A percentile compares a stretch with the other conserved stretches of the same genome.
phyloP scores from a whole-genome alignment of 2,113 vertebrate genomes.

The Mungos mungo region DNA sequence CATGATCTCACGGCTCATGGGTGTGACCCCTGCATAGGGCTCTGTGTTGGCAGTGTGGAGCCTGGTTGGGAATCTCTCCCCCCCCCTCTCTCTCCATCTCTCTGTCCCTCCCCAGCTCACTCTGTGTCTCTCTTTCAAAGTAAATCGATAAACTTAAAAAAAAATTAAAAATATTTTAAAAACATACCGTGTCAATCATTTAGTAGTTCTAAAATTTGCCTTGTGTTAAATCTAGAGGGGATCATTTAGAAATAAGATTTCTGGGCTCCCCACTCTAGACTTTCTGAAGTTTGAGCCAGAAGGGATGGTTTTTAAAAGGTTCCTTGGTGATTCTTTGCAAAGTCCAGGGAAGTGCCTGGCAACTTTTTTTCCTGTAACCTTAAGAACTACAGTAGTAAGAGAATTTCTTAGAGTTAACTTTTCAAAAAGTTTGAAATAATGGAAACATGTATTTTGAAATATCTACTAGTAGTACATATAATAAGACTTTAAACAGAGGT shows the following conservation, averaged over 20 bases:
- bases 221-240: background rate
- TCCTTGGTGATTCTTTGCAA: background rate
- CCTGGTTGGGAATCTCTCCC: too few species aligned
- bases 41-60: too few species aligned
- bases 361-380: background rate
- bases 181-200: background rate
- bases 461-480: background rate
- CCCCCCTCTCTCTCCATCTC: too few species aligned
- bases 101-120: too few species aligned
- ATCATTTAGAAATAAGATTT: background rate
- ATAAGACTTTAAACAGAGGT: background rate
- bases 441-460: constrained; percentile 11
- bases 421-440: background rate
- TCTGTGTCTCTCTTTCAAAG: too few species aligned
- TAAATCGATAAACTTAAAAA: too few species aligned
- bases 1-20: too few species aligned
- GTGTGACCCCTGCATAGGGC: too few species aligned
- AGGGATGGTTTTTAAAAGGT: background rate
- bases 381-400: background rate
- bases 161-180: too few species aligned
- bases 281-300: background rate
- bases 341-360: constrained; percentile 5
- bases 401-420: background rate
- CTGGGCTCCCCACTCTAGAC: background rate
- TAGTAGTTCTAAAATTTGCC: background rate